Conservation (phyloP, 2,113 vertebrate species). For the Xenus cinereus region DNA sequence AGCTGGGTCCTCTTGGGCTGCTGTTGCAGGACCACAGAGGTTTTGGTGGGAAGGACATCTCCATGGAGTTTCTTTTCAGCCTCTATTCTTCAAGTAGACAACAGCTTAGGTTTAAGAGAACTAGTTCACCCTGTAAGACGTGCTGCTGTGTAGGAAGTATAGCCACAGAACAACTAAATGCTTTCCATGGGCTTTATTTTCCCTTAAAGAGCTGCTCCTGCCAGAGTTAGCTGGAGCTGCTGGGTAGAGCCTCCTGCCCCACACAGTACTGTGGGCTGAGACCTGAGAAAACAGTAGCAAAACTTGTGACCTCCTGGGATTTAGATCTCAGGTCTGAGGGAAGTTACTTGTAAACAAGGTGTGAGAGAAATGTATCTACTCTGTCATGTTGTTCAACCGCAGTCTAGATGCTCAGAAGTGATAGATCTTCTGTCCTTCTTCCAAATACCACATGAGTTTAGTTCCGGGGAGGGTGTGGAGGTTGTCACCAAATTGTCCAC, state of each 20-base stretch:
- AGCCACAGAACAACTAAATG: not conserved
- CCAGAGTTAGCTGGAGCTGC: not conserved
- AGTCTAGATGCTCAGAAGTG: not conserved
- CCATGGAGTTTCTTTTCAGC: not conserved
- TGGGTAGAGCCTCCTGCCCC: not conserved
- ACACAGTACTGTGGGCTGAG: not conserved
- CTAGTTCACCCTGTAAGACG: not conserved
- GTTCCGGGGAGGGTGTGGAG: rapidly evolving
- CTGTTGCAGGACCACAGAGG: not conserved
- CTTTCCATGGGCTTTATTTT: not conserved
- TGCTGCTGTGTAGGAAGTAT: not conserved
- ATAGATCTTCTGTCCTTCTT: not conserved
- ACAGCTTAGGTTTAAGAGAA: not conserved
- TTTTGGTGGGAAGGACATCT: not conserved
- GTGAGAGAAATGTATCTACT: rapidly evolving
- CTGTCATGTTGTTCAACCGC: rapidly evolving
- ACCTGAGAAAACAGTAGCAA: not conserved
- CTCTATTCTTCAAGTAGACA: not conserved
- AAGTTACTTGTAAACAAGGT: not conserved
- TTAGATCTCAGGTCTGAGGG: not conserved
- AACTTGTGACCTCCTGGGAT: not conserved
- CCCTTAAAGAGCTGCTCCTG: not conserved
- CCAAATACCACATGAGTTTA: rapidly evolving
- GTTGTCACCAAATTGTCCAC: not conserved
- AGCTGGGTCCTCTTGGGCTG: not conserved